A percentile compares a stretch with the other conserved stretches of the same genome.
Conservation (phyloP, 1,140 invertebrate genomes). For the Panagrolaimus sp. region DNA sequence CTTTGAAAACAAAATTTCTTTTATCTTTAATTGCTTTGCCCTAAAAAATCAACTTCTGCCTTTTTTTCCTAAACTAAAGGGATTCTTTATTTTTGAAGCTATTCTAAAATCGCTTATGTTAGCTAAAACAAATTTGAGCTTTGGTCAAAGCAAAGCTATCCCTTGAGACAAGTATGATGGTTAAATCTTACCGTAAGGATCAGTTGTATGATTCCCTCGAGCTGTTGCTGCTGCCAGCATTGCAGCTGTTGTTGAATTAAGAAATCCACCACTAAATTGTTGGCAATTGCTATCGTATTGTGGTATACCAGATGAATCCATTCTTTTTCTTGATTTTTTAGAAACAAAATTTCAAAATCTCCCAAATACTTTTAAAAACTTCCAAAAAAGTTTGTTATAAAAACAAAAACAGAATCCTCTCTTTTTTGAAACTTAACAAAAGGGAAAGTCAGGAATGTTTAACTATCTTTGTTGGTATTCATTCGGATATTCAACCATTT, state of each 20-base stretch:
- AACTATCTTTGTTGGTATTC: neutral
- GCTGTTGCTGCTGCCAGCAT: constrained; percentile 8
- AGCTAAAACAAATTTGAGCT: no score
- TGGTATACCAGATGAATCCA: neutral
- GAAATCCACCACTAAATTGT: neutral
- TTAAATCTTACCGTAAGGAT: no score
- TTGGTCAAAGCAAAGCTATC: no score
- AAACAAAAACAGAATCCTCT: neutral
- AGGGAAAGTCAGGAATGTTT: no score
- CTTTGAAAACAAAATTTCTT: no score
- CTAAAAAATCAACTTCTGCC: no score
- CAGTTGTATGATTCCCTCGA: neutral
- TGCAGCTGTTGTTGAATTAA: neutral
- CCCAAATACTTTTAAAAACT: neutral
- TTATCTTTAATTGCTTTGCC: no score
- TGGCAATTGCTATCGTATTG: neutral
- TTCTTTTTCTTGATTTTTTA: neutral
- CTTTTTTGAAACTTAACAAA: no score
- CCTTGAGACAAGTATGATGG: no score
- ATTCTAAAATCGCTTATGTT: no score
- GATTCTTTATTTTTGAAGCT: no score
- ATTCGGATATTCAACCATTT: constrained; percentile 1
- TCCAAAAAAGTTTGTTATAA: neutral
- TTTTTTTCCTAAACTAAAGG: no score
- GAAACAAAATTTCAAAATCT: neutral